phyloP scores from a whole-genome alignment of 2,888 invertebrate genomes.

The Polylopha cassiicola region DNA sequence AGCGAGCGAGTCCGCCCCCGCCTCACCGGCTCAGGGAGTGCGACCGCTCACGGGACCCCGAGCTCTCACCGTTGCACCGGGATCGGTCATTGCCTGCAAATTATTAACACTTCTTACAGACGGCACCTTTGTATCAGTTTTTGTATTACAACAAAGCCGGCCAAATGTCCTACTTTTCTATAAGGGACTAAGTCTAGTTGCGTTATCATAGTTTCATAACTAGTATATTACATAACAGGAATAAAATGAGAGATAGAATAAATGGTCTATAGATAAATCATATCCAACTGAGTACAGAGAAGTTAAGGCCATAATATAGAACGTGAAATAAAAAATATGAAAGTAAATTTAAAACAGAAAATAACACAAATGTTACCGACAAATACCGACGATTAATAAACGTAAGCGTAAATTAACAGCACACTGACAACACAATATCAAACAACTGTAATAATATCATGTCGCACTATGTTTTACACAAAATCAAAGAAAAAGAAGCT shows the following conservation, averaged over 20 bases:
- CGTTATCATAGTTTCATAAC: too few relatives aligned
- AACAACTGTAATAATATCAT: slow-evolving; percentile 37
- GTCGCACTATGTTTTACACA: slow-evolving; percentile 55
- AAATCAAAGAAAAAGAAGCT: slow-evolving; percentile 44
- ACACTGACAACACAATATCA: slow-evolving; percentile 49
- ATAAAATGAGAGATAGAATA: too few relatives aligned
- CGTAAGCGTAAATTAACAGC: slow-evolving; percentile 33
- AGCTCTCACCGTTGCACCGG: slow-evolving; percentile 57
- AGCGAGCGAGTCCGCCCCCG: slow-evolving; percentile 40
- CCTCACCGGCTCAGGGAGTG: slow-evolving; percentile 85
- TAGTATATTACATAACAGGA: too few relatives aligned
- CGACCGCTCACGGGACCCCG: slow-evolving; percentile 61
- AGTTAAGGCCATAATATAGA: too few relatives aligned
- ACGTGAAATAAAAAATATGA: too few relatives aligned
- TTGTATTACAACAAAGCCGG: too few relatives aligned
- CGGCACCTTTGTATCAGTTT: too few relatives aligned
- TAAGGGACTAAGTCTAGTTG: too few relatives aligned
- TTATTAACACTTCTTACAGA: too few relatives aligned
- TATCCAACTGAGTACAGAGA: too few relatives aligned
- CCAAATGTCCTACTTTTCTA: too few relatives aligned
- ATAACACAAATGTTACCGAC: slow-evolving; percentile 1
- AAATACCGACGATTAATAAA: slow-evolving; percentile 14
- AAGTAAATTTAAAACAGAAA: slow-evolving; percentile 7
- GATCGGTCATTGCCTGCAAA: slow-evolving; percentile 68
- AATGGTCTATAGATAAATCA: too few relatives aligned